Percentiles rank a stretch among this genome's conserved stretches.
phyloP scores from a whole-genome alignment of 2,797 vertebrate species.

The Melanotaenia boesemani region DNA sequence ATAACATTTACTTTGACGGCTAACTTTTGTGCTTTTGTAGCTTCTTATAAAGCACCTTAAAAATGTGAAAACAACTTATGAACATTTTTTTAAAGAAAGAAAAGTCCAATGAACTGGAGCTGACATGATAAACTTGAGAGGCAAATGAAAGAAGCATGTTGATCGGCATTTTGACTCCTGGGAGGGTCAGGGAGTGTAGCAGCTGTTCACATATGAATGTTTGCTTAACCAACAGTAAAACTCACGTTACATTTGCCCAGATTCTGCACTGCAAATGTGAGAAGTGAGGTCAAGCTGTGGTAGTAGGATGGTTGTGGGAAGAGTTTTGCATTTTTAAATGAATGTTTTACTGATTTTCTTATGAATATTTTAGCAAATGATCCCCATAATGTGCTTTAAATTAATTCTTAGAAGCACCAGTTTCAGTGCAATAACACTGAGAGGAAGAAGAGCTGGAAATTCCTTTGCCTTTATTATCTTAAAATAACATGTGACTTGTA shows the following conservation, averaged over 20 bases:
- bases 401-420: conserved; percentile 4
- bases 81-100: background rate
- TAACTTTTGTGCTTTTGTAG: conserved; percentile 45
- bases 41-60: conserved; percentile 18
- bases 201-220: conserved; percentile 77
- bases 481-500: conserved; percentile 16
- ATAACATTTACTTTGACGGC: conserved; percentile 16
- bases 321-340: conserved; percentile 34
- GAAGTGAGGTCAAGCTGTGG: conserved; percentile 5
- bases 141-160: conserved; percentile 25
- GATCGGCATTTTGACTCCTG: conserved; percentile 16
- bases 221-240: conserved; percentile 62
- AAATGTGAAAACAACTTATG: background rate
- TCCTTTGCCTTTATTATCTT: conserved; percentile 36
- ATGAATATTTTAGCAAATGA: conserved; percentile 23
- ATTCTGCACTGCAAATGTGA: conserved; percentile 33
- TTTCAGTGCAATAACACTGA: conserved; percentile 34
- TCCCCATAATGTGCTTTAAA: conserved; percentile 46
- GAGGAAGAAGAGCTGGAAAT: conserved; percentile 6
- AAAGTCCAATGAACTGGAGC: conserved; percentile 6
- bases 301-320: background rate
- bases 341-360: conserved; percentile 60
- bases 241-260: conserved; percentile 37
- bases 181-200: conserved; percentile 58
- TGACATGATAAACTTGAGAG: conserved; percentile 23